A percentile compares a stretch with the other conserved stretches of the same genome.
phyloP scores from a whole-genome alignment of 2,797 vertebrate species.

The Lithobates pipiens region DNA sequence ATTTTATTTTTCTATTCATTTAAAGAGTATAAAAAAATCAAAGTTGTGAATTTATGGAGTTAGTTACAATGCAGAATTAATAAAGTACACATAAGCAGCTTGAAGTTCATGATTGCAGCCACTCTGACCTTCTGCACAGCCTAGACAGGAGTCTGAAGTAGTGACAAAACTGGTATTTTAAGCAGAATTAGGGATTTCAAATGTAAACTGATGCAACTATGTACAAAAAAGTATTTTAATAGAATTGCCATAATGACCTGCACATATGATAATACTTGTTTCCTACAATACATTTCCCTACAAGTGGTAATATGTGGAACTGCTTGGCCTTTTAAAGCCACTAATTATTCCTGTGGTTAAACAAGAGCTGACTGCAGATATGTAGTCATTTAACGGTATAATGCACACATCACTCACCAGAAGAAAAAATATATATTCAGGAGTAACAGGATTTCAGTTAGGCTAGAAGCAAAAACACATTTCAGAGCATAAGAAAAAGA shows the following conservation, averaged over 20 bases:
- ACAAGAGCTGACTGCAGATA: conserved; percentile 20
- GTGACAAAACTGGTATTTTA: no score
- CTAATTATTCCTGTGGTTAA: conserved; percentile 39
- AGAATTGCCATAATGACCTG: background rate
- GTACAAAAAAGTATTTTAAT: background rate
- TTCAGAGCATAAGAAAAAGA: background rate
- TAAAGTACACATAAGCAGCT: background rate
- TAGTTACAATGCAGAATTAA: background rate
- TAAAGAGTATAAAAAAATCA: background rate
- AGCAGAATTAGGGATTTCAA: no score
- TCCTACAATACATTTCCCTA: background rate
- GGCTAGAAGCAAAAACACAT: conserved; percentile 8
- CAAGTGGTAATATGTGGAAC: background rate
- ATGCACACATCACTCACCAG: conserved; percentile 22
- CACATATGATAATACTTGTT: no score
- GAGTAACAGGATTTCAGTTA: background rate
- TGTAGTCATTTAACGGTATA: conserved; percentile 16
- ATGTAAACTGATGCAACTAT: no score
- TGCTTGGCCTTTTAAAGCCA: conserved; percentile 6
- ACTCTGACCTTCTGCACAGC: no score
- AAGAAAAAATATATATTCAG: conserved; percentile 1
- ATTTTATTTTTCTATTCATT: no score
- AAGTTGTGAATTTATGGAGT: background rate
- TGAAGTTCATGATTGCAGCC: no score
- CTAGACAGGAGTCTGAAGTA: no score